Percentiles rank a stretch among this genome's conserved stretches.
Conservation (phyloP, 2,888 invertebrate genomes). For the Pediacus dermestoides region DNA sequence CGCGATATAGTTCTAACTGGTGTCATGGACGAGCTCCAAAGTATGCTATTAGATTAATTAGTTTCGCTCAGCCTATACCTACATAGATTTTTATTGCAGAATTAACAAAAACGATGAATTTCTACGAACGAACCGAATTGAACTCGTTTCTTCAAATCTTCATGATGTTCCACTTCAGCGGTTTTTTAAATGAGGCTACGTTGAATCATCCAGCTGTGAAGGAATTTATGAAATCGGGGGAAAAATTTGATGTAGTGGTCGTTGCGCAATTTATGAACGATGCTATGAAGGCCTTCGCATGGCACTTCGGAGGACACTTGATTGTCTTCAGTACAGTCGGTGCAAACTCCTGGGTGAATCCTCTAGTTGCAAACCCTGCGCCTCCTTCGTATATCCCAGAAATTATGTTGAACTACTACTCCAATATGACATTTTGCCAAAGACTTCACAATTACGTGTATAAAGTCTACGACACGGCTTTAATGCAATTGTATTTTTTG, state of each 20-base stretch:
- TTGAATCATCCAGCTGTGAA: slow-evolving; percentile 38
- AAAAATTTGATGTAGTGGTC: slow-evolving; percentile 42
- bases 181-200: slow-evolving; percentile 20
- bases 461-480: slow-evolving; percentile 10
- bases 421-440: slow-evolving; percentile 52
- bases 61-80: background rate
- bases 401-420: slow-evolving; percentile 38
- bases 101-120: background rate
- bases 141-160: background rate
- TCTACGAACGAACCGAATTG: background rate
- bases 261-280: slow-evolving; percentile 52
- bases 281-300: slow-evolving; percentile 45
- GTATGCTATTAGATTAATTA: slow-evolving; percentile 1
- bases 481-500: slow-evolving; percentile 26
- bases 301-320: slow-evolving; percentile 39
- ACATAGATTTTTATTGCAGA: background rate
- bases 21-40: slow-evolving; percentile 16
- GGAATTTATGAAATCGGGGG: slow-evolving; percentile 37
- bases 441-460: slow-evolving; percentile 53
- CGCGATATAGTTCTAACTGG: slow-evolving; percentile 41
- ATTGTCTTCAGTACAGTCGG: slow-evolving; percentile 47
- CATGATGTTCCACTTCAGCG: background rate
- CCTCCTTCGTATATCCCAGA: slow-evolving; percentile 54
- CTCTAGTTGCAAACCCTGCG: slow-evolving; percentile 51
- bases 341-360: slow-evolving; percentile 48